These are phyloP conservation scores for Penaeus monodon DNA, from an alignment of 2,888 invertebrate species.

Conservation along the genomic window DNA sequence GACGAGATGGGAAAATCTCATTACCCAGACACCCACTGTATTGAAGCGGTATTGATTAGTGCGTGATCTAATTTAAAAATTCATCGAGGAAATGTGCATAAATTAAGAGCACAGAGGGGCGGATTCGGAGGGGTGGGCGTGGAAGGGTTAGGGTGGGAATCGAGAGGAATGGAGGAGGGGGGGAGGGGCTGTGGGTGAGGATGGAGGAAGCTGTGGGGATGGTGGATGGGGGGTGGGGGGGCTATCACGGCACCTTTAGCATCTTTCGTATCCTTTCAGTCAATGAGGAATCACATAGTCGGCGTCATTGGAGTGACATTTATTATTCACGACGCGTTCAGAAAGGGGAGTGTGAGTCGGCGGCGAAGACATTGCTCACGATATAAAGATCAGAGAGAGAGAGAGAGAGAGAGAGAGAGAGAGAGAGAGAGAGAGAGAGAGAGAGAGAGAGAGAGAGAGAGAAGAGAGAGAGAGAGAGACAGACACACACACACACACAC, in stretches of 20 bases:
- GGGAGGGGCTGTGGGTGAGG: neutral
- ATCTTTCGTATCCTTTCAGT: too few species aligned
- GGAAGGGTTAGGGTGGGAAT: neutral
- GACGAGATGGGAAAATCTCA: constrained; percentile 26
- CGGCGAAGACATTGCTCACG: neutral
- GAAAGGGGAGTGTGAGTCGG: constrained; percentile 5
- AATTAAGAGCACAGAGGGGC: constrained; percentile 28
- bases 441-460: constrained; percentile 1
- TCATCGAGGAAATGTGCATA: constrained; percentile 44
- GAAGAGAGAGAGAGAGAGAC: neutral
- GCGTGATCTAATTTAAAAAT: constrained; percentile 56
- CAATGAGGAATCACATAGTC: too few species aligned
- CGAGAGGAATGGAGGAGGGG: neutral
- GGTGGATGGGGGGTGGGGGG: neutral
- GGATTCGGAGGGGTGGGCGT: neutral
- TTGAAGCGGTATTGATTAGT: constrained; percentile 54
- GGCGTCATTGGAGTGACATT: too few species aligned
- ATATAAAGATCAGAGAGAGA: constrained; percentile 1
- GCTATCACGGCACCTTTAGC: neutral
- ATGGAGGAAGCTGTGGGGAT: neutral
- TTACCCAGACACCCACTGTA: constrained; percentile 22
- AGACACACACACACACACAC: neutral
- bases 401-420: neutral
- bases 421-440: neutral
- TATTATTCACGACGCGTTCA: neutral